Evolutionary conservation across 2,797 vertebrate species (phyloP).

Genomic region (Pyrocephalus nanus): DNA sequence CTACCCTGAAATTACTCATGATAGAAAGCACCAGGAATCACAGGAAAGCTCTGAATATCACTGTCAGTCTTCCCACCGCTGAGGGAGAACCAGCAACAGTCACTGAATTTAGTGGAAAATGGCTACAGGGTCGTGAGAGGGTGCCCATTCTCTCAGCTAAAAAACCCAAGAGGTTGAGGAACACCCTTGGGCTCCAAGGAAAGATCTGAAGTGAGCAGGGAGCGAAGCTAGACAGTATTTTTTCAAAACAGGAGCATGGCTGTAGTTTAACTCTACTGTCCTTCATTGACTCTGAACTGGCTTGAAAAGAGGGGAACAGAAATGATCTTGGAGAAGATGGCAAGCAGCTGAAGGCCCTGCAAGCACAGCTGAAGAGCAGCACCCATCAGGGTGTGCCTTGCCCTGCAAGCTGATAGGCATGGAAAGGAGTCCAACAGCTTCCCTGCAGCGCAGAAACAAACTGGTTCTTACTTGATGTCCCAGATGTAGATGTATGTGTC

Average conservation of each 20-base stretch:
- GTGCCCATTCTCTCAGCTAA: background rate
- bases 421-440: background rate
- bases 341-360: background rate
- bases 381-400: rapidly evolving
- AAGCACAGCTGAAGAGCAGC: background rate
- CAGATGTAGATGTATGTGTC: slow-evolving; percentile 99
- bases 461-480: slow-evolving; percentile 90
- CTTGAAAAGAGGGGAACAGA: background rate
- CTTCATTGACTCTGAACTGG: background rate
- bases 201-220: background rate
- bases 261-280: background rate
- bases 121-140: background rate
- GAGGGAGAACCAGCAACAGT: background rate
- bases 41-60: background rate
- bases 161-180: background rate
- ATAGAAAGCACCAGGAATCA: background rate
- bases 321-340: background rate
- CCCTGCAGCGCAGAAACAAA: background rate
- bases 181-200: background rate
- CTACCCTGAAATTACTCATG: background rate
- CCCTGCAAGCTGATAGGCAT: background rate
- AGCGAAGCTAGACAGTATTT: background rate
- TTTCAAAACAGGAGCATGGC: background rate
- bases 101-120: background rate
- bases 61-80: background rate